Evolutionary conservation across 2,888 invertebrate genomes (phyloP), one percentile per base, ranked within the genome.

Genomic region (Isotomurus palustris): DNA sequence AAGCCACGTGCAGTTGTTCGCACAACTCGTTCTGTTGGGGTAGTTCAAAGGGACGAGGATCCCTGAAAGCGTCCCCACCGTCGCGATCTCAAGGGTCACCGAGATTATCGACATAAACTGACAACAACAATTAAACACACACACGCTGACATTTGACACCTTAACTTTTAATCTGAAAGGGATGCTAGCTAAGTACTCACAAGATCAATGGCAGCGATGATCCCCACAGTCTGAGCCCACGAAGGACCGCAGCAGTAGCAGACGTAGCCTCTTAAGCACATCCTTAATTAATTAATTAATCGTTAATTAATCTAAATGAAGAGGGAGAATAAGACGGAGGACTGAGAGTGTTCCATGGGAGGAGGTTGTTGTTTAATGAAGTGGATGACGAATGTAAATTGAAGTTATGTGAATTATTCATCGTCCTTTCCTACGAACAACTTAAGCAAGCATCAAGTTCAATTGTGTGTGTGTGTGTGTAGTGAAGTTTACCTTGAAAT

Each of bases 221-320:
- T 24, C 19, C 51, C 41, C 1, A 58, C 61, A 17, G 32, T 12
- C 19, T 48, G 47, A 29, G 47, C 25, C 43, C 51, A 21, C 14
- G 61, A 62, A 12, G 51, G 38, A 1, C 52, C 49, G 27, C 61
- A 58, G 19, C 35, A 43, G 35, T 52, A 62, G n/a, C 55, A 51
- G 4, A 24, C 47, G 1, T 52, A 35, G 25, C n/a, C n/a, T n/a
- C n/a, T n/a, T n/a, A n/a, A 56, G 44, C n/a, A n/a, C n/a, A n/a
- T n/a, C n/a, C n/a, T n/a, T n/a, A n/a, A n/a, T n/a, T n/a, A n/a
- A n/a, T n/a, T n/a, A n/a, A n/a, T n/a, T n/a, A n/a, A n/a, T n/a
- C n/a, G n/a, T n/a, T n/a, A n/a, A n/a, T n/a, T n/a, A n/a, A n/a
- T n/a, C n/a, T n/a, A n/a, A n/a, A n/a, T n/a, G n/a, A n/a, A n/a